Evolutionary conservation across 2,113 vertebrate species (phyloP), one percentile per base, ranked within the genome.

Genomic region (Sinosuthora webbiana): DNA sequence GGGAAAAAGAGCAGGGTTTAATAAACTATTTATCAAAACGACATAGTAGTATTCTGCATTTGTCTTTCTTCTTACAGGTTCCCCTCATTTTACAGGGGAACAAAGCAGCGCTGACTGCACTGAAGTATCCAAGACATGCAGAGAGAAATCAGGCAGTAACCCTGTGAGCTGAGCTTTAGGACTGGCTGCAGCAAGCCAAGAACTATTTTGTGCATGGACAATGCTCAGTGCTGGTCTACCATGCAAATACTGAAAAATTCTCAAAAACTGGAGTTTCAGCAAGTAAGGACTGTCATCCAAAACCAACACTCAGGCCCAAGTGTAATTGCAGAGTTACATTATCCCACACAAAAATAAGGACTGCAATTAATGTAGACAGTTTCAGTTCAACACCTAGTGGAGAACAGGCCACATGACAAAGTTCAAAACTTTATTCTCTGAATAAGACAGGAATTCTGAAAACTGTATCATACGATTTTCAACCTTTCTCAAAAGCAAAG

Each of bases 311-410:
- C 2, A 0, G 4, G 25, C 65, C 56, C 45, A 67, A 74, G 4
- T 45, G 10, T 50, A 50, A 82, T 28, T 56, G 27, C 63, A 52
- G 44, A 74, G 13, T 22, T 39, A 30, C 4, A 33, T 28, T 64
- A 59, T 28, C 44, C 15, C 13, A 60, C 1, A 1, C 10, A 28
- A 33, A 83, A 87, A 67, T 0, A 80, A 6, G 24, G n/a, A 83
- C 30, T 50, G 47, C 63, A 87, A 57, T 44, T 50, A 19, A 65
- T 2, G 10, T 47, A 69, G 52, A 63, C 27, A 67, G 90, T 55
- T 97, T 91, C 82, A 94, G 84, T 78, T 96, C 87, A 91, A 87
- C 69, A 82, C 44, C 90, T 87, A 87, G 74, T 64, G 31, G 69
- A 91, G 74, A 93, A 89, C 6, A 90, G 37, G 28, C 74, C 49